Percentiles rank a stretch among this genome's conserved stretches.
Conservation (phyloP, 1,140 invertebrate species). For the Calliopsis andreniformis region DNA sequence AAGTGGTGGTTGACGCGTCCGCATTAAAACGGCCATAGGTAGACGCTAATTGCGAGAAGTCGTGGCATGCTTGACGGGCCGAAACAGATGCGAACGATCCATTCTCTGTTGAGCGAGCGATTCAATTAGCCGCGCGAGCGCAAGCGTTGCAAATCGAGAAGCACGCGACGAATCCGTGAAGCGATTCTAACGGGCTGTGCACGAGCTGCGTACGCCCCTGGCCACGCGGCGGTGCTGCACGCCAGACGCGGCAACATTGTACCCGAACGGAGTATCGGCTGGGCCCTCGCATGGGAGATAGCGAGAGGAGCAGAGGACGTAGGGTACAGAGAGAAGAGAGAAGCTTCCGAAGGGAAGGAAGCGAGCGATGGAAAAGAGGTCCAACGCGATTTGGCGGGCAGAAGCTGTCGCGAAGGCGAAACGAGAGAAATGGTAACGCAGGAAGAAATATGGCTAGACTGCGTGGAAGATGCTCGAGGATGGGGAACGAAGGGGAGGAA, state of each 20-base stretch:
- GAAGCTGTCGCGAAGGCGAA: background rate
- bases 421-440: conserved; percentile 52
- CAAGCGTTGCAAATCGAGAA: conserved; percentile 50
- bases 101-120: conserved; percentile 32
- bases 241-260: conserved; percentile 74
- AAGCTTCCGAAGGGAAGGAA: conserved; percentile 2
- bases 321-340: conserved; percentile 31
- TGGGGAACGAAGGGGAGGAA: conserved; percentile 15
- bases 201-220: conserved; percentile 53
- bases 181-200: conserved; percentile 53
- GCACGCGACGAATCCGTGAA: conserved; percentile 54
- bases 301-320: conserved; percentile 22
- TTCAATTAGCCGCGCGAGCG: conserved; percentile 59
- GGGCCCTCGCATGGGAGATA: conserved; percentile 50
- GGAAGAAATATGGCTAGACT: conserved; percentile 58
- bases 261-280: conserved; percentile 52
- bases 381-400: conserved; percentile 24
- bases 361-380: background rate
- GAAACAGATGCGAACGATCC: conserved; percentile 7
- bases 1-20: too few relatives aligned
- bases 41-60: background rate
- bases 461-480: conserved; percentile 32
- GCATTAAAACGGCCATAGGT: background rate
- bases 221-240: conserved; percentile 47
- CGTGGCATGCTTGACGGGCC: background rate